Conservation (phyloP, 1,140 invertebrate species). For the Olivierus martensii region DNA sequence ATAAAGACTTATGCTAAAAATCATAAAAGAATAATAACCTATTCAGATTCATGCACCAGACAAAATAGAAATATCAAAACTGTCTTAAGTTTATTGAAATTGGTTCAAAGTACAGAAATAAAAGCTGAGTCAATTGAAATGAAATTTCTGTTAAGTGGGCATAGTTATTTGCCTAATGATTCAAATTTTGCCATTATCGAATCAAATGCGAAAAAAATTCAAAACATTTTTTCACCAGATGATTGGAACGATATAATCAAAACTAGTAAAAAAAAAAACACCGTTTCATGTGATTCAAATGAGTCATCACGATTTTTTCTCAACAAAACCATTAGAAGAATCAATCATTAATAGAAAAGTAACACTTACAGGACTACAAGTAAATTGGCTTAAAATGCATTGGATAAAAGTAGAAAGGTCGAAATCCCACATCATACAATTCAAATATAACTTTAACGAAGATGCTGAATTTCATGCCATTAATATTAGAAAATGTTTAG, state of each 20-base stretch:
- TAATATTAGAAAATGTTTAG: too few species aligned
- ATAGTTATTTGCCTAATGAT: too few species aligned
- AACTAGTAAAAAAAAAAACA: background rate
- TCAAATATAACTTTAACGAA: conserved; percentile 2
- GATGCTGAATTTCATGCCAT: too few species aligned
- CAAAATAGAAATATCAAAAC: conserved; percentile 4
- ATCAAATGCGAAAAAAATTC: background rate
- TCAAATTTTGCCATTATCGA: too few species aligned
- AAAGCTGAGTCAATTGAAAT: too few species aligned
- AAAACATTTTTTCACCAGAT: background rate
- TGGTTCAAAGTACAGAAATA: too few species aligned
- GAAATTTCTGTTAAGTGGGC: conserved; percentile 1
- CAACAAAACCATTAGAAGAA: too few species aligned
- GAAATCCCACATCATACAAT: background rate
- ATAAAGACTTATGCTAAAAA: background rate
- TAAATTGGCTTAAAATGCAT: conserved; percentile 1
- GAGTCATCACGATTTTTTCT: too few species aligned
- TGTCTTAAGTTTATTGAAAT: conserved; percentile 5
- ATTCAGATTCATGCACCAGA: conserved; percentile 3
- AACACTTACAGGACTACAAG: background rate
- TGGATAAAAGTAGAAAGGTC: too few species aligned
- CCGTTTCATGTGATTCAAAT: too few species aligned
- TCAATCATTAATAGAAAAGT: too few species aligned
- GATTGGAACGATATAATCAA: background rate
- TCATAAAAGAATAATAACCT: background rate